Evolutionary conservation across 2,113 vertebrate genomes (phyloP), one percentile per base, ranked within the genome.

Genomic region (Hippocampus zosterae): DNA sequence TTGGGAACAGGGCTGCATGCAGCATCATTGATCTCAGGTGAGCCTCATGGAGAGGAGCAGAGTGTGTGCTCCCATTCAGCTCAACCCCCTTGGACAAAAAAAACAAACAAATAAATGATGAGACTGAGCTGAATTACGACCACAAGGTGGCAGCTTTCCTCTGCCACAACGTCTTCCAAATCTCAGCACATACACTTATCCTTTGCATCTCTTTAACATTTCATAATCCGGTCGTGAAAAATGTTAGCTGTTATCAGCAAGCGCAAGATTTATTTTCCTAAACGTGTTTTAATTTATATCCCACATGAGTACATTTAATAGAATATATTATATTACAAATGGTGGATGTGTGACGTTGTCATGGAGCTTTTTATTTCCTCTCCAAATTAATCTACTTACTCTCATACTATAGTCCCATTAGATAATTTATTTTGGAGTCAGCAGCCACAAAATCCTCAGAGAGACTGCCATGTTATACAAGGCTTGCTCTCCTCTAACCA

Each of bases 141-240:
- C 89, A 85, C 73, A 69, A 90, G 89, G 78, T 87, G 89, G 87
- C 89, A 89, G 37, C 78, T 83, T 84, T 81, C 68, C 67, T 79
- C 77, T 86, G 68, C 55, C 72, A 81, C 21, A 25, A 70, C 64
- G 10, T 59, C 19, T 11, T 33, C 16, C 48, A 42, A 42, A 11
- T 64, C 63, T 46, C 63, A 8, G 42, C 12, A 15, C 41, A 25
- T 65, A 42, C 9, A 3, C 21, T 42, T n/a, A 62, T 41, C 60
- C 33, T 62, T 62, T 41, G 23, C 55, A 62, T 48, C 15, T 68
- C 44, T 48, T 50, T 37, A 78, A 61, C 25, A 27, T 10, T 15
- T 65, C 65, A 9, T 57, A 23, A 29, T 9, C 9, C 57, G 62
- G 8, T 57, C 27, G 50, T 2, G 13, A 41, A 55, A 29, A 52